A percentile compares a stretch with the other conserved stretches of the same genome.
Evolutionary conservation across 2,888 invertebrate species (phyloP).

Genomic region (Epistrophe eligans): DNA sequence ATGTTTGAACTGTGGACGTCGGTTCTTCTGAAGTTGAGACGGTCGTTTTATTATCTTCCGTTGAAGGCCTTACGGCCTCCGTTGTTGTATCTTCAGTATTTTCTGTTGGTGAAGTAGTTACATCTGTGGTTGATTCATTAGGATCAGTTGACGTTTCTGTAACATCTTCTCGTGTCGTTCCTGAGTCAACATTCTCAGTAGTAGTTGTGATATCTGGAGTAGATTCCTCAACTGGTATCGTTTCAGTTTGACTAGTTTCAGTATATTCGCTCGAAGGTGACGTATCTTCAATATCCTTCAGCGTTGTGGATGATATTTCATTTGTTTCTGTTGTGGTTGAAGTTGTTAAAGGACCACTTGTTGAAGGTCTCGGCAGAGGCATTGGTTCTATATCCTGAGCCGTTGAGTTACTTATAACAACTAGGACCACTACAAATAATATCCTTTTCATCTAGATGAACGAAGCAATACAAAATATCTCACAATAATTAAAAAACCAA

Average conservation of each 20-base stretch:
- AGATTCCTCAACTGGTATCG: background rate
- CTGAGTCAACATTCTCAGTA: background rate
- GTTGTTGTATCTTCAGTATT: conserved; percentile 14
- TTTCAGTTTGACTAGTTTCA: conserved; percentile 25
- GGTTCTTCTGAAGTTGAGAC: background rate
- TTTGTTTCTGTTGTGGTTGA: conserved; percentile 15
- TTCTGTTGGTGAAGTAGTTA: background rate
- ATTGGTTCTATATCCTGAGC: conserved; percentile 57
- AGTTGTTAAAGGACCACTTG: conserved; percentile 14
- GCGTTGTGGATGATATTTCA: conserved; percentile 12
- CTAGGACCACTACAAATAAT: conserved; percentile 34
- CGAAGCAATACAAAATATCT: conserved; percentile 4
- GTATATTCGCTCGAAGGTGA: background rate
- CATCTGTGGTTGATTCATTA: conserved; percentile 5
- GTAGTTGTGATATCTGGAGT: background rate
- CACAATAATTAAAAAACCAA: background rate
- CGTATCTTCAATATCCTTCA: background rate
- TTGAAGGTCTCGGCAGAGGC: conserved; percentile 5
- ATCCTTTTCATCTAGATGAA: conserved; percentile 16
- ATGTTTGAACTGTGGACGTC: background rate
- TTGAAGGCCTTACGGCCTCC: background rate
- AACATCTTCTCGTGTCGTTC: background rate
- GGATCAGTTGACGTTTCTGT: conserved; percentile 1
- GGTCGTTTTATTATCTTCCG: background rate
- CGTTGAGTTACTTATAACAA: conserved; percentile 16